Conservation (phyloP, 2,113 vertebrate genomes). For the Xenopus laevis region DNA sequence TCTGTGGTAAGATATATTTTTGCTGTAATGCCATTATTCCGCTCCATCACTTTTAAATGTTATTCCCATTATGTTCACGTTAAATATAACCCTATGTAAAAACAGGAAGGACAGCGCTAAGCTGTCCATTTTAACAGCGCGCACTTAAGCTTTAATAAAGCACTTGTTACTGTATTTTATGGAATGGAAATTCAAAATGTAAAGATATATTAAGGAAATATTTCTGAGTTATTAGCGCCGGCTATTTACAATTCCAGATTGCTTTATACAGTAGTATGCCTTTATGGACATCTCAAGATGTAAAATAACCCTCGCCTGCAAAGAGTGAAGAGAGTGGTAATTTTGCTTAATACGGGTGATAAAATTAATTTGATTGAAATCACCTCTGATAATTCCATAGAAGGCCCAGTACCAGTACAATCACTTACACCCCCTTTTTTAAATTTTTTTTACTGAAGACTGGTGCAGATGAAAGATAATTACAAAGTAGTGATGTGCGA, state of each 20-base stretch:
- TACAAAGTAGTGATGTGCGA: constrained; percentile 88
- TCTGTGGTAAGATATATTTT: constrained; percentile 79
- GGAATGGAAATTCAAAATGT: constrained; percentile 82
- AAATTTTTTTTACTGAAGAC: constrained; percentile 80
- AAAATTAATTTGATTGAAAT: constrained; percentile 98
- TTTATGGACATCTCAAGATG: constrained; percentile 85
- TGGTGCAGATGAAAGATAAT: constrained; percentile 96
- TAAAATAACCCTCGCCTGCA: constrained; percentile 86
- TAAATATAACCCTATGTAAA: constrained; percentile 83
- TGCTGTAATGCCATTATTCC: constrained; percentile 77
- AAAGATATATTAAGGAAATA: constrained; percentile 67
- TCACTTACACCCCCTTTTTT: constrained; percentile 82
- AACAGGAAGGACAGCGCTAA: constrained; percentile 77
- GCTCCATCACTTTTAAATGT: constrained; percentile 84
- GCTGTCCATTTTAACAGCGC: constrained; percentile 76
- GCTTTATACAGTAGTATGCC: constrained; percentile 81
- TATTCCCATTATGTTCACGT: constrained; percentile 81
- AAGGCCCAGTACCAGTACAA: constrained; percentile 85
- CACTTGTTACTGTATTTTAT: constrained; percentile 84
- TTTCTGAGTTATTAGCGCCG: constrained; percentile 81
- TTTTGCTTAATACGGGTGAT: constrained; percentile 90
- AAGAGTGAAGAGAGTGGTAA: constrained; percentile 82
- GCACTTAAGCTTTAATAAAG: constrained; percentile 82
- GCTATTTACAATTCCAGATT: constrained; percentile 83
- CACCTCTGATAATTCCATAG: constrained; percentile 83